Conservation (phyloP, 2,113 vertebrate species). For the Trogon surrucura region DNA sequence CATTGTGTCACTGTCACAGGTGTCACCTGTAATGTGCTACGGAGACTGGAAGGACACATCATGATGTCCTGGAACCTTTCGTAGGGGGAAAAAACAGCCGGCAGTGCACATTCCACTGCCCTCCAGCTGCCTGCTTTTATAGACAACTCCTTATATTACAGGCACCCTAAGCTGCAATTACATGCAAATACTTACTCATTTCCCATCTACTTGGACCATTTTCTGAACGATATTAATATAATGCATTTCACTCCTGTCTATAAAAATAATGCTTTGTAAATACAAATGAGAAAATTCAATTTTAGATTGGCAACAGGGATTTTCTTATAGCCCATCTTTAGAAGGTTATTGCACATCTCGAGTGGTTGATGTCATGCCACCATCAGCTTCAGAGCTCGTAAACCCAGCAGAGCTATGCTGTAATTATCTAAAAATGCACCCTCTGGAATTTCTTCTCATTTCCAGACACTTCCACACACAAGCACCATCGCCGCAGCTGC, state of each 20-base stretch:
- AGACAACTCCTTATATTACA: neutral
- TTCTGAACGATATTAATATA: slow-evolving; percentile 5
- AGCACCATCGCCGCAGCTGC: neutral
- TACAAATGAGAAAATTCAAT: slow-evolving; percentile 13
- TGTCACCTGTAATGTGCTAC: neutral
- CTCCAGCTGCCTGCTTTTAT: neutral
- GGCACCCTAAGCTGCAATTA: slow-evolving; percentile 6
- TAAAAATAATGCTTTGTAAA: neutral
- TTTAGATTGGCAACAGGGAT: neutral
- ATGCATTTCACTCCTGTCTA: neutral
- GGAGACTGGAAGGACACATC: neutral
- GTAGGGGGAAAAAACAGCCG: neutral
- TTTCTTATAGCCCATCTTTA: neutral
- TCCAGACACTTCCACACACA: neutral
- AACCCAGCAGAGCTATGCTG: neutral
- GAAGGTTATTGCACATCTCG: neutral
- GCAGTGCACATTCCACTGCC: neutral
- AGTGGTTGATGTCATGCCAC: neutral
- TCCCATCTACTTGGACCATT: neutral
- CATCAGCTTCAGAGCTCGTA: neutral
- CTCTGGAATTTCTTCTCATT: neutral
- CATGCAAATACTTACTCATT: neutral
- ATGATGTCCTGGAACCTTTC: neutral
- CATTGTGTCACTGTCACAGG: neutral
- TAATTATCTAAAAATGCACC: neutral